Evolutionary conservation across 1,140 invertebrate species (phyloP).

Genomic region (Drosophila chauvacae): DNA sequence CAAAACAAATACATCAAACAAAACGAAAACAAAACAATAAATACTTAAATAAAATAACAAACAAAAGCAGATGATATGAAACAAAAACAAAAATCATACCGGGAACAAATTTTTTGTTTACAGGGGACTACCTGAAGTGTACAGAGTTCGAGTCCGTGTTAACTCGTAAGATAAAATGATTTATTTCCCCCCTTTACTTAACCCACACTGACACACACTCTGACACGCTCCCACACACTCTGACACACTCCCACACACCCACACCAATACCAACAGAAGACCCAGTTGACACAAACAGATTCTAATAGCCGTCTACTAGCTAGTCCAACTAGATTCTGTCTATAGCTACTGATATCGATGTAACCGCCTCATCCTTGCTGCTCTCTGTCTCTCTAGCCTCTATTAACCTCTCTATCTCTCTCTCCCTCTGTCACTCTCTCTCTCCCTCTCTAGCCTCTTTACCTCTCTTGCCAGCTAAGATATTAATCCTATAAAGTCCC

Average conservation of each 20-base stretch:
- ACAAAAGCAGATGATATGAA: slow-evolving; percentile 59
- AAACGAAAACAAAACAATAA: slow-evolving; percentile 14
- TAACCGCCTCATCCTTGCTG: slow-evolving; percentile 3
- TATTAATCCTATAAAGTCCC: not conserved
- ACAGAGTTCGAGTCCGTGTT: slow-evolving; percentile 90
- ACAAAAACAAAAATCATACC: slow-evolving; percentile 84
- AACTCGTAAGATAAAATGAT: slow-evolving; percentile 88
- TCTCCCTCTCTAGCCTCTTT: slow-evolving; percentile 14
- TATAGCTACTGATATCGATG: slow-evolving; percentile 47
- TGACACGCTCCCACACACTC: slow-evolving; percentile 19
- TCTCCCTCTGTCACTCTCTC: slow-evolving; percentile 11
- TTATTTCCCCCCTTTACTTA: slow-evolving; percentile 67
- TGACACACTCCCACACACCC: slow-evolving; percentile 27
- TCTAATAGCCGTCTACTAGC: slow-evolving; percentile 51
- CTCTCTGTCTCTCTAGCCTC: slow-evolving; percentile 26
- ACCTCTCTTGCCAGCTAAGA: slow-evolving; percentile 1
- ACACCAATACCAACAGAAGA: slow-evolving; percentile 19
- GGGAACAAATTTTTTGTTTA: slow-evolving; percentile 88
- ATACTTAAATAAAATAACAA: slow-evolving; percentile 32
- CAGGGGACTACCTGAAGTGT: slow-evolving; percentile 90
- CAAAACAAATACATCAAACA: slow-evolving; percentile 13
- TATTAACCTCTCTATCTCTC: not conserved
- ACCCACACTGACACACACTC: slow-evolving; percentile 48
- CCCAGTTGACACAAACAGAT: slow-evolving; percentile 35
- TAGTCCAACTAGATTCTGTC: slow-evolving; percentile 48